Conservation (phyloP, 2,113 vertebrate species). For the Protomyctophum bolini region DNA sequence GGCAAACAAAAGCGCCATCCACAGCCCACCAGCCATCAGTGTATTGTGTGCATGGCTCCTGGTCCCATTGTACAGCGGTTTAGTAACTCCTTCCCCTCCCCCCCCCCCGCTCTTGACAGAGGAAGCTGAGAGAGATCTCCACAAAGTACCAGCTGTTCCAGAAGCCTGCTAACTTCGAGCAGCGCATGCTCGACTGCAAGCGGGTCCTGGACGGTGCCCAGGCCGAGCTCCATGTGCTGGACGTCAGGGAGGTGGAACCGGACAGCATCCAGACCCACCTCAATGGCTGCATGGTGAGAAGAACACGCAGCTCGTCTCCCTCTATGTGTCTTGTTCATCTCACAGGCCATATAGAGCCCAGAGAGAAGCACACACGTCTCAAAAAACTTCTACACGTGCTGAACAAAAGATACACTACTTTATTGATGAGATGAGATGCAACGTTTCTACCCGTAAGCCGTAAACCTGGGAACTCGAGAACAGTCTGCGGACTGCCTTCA, state of each 20-base stretch:
- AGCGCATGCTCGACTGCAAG: constrained; percentile 96
- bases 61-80: too few relatives aligned
- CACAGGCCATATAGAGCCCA: background rate
- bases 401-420: too few relatives aligned
- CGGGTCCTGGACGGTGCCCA: constrained; percentile 90
- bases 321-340: background rate
- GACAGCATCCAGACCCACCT: constrained; percentile 90
- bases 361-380: too few relatives aligned
- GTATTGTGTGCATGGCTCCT: too few relatives aligned
- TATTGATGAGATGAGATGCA: too few relatives aligned
- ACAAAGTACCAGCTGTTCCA: constrained; percentile 98
- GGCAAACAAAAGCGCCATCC: too few relatives aligned
- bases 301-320: background rate
- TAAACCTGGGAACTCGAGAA: too few relatives aligned
- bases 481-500: too few relatives aligned
- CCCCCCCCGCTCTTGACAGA: constrained; percentile 70
- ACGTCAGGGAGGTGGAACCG: constrained; percentile 85
- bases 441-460: too few relatives aligned
- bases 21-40: too few relatives aligned
- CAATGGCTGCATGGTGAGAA: constrained; percentile 90
- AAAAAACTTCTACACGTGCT: too few relatives aligned
- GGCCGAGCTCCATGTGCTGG: constrained; percentile 87
- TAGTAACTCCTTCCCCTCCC: background rate
- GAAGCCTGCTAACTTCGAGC: constrained; percentile 98
- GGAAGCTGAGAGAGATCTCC: constrained; percentile 92